phyloP scores from a whole-genome alignment of 2,888 invertebrate species.

The Salpingus planirostris region DNA sequence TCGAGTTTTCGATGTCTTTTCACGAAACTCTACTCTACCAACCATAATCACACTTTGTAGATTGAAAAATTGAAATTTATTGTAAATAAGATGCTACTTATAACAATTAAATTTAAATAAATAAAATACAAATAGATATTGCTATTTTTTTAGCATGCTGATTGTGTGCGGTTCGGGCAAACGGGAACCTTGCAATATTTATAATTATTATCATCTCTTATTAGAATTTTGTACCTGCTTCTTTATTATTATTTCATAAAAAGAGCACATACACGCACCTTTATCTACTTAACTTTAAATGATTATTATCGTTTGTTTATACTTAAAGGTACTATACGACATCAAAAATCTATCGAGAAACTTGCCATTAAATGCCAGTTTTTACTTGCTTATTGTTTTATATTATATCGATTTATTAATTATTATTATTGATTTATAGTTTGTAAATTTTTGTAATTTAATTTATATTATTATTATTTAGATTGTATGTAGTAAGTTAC shows the following conservation, averaged over 20 bases:
- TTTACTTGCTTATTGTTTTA: slow-evolving; percentile 13
- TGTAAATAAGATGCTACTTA: slow-evolving; percentile 19
- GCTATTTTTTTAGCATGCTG: slow-evolving; percentile 23
- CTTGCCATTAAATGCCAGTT: slow-evolving; percentile 24
- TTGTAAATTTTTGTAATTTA: not conserved
- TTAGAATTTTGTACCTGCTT: slow-evolving; percentile 16
- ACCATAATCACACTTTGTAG: slow-evolving; percentile 6
- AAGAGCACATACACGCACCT: too few species aligned
- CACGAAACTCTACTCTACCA: too few species aligned
- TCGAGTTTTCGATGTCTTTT: too few species aligned
- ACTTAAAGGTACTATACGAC: too few species aligned
- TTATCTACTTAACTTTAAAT: too few species aligned
- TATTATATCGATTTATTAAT: slow-evolving; percentile 1
- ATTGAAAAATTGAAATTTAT: slow-evolving; percentile 9
- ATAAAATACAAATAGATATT: slow-evolving; percentile 9
- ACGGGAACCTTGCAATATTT: slow-evolving; percentile 33
- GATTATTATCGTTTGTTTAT: too few species aligned
- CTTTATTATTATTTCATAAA: too few species aligned
- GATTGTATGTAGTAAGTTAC: slow-evolving; percentile 19
- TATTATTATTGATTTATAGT: not conserved
- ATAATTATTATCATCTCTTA: slow-evolving; percentile 9
- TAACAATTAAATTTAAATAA: too few species aligned
- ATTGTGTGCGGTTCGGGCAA: slow-evolving; percentile 32
- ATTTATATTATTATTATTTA: slow-evolving; percentile 15
- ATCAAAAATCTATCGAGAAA: too few species aligned